Evolutionary conservation across 2,797 vertebrate species (phyloP).

Genomic region (Chanos chanos): DNA sequence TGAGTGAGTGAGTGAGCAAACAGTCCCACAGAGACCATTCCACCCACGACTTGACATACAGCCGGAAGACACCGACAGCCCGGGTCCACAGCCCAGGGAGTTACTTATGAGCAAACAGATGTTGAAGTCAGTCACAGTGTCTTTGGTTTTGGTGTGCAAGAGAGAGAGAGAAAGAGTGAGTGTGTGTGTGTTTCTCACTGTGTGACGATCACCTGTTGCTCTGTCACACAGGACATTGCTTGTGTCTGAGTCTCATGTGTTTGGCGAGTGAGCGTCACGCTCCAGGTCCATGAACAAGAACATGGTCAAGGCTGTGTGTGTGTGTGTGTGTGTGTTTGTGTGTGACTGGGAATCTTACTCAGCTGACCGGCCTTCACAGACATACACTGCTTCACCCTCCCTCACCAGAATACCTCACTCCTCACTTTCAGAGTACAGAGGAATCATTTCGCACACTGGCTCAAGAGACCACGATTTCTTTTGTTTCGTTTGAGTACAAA

Average conservation of each 20-base stretch:
- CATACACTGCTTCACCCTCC: not conserved
- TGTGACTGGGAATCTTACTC: too few species aligned
- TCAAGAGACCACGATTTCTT: too few species aligned
- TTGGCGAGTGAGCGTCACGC: conserved; percentile 32
- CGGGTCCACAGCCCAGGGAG: conserved; percentile 15
- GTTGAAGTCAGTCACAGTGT: conserved; percentile 53
- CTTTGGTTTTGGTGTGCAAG: conserved; percentile 12
- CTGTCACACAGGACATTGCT: conserved; percentile 51
- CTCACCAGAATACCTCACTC: too few species aligned
- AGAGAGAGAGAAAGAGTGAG: too few species aligned
- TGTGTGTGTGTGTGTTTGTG: conserved; percentile 44
- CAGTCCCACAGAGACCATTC: conserved; percentile 1
- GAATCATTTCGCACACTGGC: too few species aligned
- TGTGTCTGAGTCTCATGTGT: conserved; percentile 43
- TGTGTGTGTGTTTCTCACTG: not conserved
- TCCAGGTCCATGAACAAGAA: conserved; percentile 46
- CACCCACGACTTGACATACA: conserved; percentile 34
- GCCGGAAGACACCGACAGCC: conserved; percentile 32
- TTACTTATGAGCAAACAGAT: conserved; percentile 54
- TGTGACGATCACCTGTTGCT: conserved; percentile 62
- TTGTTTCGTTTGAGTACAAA: too few species aligned
- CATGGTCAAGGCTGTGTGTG: conserved; percentile 51
- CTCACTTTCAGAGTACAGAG: too few species aligned
- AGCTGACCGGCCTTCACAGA: conserved; percentile 54
- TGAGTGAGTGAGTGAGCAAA: conserved; percentile 5